These are phyloP conservation scores for Leptinotarsa peninsularis DNA, from an alignment of 2,888 invertebrate genomes.

Conservation along the genomic window DNA sequence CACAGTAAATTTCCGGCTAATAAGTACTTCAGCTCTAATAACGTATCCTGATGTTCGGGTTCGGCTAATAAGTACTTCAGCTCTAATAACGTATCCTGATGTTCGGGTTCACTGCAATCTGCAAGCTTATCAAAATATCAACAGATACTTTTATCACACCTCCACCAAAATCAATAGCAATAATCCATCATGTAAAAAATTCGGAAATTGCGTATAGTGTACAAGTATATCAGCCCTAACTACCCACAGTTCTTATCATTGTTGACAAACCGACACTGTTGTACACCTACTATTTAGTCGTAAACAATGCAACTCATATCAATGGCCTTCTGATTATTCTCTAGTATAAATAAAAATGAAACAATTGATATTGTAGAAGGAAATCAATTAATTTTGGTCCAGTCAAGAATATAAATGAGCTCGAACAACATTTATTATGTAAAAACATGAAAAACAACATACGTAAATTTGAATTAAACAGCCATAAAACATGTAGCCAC, in stretches of 20 bases:
- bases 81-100: neutral
- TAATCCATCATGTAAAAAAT: neutral
- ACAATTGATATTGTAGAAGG: neutral
- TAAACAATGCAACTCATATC: neutral
- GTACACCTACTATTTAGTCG: neutral
- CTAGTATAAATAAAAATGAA: slow-evolving; percentile 26
- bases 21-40: neutral
- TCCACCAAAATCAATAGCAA: neutral
- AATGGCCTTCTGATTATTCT: slow-evolving; percentile 8
- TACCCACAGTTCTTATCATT: slow-evolving; percentile 13
- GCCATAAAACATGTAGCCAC: slow-evolving; percentile 1
- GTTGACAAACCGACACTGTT: neutral
- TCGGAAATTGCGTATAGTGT: neutral
- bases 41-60: neutral
- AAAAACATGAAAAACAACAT: neutral
- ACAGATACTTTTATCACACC: neutral
- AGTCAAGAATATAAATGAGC: slow-evolving; percentile 11
- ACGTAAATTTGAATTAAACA: slow-evolving; percentile 2
- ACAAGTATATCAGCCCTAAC: neutral
- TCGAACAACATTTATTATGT: neutral
- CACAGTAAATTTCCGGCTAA: neutral
- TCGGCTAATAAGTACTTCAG: neutral
- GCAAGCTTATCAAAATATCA: neutral
- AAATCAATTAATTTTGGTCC: slow-evolving; percentile 11
- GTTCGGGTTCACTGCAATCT: neutral